Percentiles rank a stretch among this genome's conserved stretches.
These are phyloP conservation scores for Camponotus vicinus DNA, from an alignment of 1,140 invertebrate species.

Conservation along the genomic window DNA sequence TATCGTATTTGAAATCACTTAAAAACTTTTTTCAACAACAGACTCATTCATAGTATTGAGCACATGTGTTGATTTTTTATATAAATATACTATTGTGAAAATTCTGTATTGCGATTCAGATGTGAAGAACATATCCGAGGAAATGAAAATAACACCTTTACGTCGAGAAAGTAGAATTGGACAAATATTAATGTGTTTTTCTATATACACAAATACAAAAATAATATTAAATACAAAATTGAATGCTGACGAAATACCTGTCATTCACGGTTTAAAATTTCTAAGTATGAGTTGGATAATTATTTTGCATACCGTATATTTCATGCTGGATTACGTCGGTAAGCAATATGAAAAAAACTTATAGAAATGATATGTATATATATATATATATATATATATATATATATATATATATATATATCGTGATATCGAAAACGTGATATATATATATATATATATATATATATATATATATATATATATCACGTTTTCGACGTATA, in stretches of 20 bases:
- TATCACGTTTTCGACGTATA: too few species aligned
- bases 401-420: too few species aligned
- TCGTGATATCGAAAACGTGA: too few species aligned
- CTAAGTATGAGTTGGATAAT: slow-evolving; percentile 86
- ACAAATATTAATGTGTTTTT: slow-evolving; percentile 84
- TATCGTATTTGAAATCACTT: not conserved
- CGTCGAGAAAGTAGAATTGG: slow-evolving; percentile 52
- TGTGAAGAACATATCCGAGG: slow-evolving; percentile 47
- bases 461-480: too few species aligned
- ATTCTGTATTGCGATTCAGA: slow-evolving; percentile 18
- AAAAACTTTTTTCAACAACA: not conserved
- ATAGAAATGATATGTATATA: not conserved
- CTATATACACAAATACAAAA: slow-evolving; percentile 82
- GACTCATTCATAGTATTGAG: not conserved
- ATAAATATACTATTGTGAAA: not conserved
- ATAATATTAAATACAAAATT: slow-evolving; percentile 79
- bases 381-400: too few species aligned
- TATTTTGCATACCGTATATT: slow-evolving; percentile 82
- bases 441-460: not conserved
- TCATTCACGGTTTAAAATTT: slow-evolving; percentile 84
- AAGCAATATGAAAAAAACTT: slow-evolving; percentile 62
- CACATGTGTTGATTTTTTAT: too few species aligned
- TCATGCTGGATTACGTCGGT: slow-evolving; percentile 80
- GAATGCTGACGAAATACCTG: slow-evolving; percentile 72
- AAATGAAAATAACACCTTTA: slow-evolving; percentile 45